Conservation (phyloP, 2,797 vertebrate genomes). For the Rhinatrema bivittatum region DNA sequence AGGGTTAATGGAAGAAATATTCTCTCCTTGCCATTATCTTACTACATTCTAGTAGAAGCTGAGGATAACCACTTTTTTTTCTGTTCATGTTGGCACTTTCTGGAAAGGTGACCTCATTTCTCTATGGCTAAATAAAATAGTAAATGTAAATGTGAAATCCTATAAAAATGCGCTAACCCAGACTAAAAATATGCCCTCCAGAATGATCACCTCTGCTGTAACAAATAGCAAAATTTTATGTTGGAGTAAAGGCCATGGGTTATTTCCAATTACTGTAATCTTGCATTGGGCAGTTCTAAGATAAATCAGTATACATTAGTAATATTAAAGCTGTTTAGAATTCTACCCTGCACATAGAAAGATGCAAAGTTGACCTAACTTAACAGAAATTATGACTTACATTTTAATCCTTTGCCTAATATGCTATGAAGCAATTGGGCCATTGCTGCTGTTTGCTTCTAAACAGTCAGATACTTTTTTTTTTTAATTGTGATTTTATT, state of each 20-base stretch:
- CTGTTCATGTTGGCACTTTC: constrained; percentile 34
- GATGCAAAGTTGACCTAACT: no score
- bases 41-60: constrained; percentile 12
- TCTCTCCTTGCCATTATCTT: constrained; percentile 45
- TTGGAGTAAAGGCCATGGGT: constrained; percentile 16
- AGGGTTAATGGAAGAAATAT: constrained; percentile 64
- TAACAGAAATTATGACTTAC: no score
- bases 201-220: constrained; percentile 15
- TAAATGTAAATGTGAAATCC: constrained; percentile 38
- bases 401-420: no score
- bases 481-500: no score
- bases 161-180: constrained; percentile 30
- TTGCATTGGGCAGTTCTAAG: no score
- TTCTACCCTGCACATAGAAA: no score
- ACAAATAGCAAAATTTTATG: constrained; percentile 22
- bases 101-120: constrained; percentile 43
- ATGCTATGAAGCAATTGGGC: no score
- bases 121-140: constrained; percentile 43
- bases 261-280: no score
- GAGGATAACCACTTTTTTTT: constrained; percentile 26
- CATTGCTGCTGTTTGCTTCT: no score
- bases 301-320: no score
- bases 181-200: constrained; percentile 5
- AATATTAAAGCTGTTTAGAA: no score
- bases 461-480: no score